Conservation (phyloP, 2,797 vertebrate genomes). For the Gallinago nigripennis region DNA sequence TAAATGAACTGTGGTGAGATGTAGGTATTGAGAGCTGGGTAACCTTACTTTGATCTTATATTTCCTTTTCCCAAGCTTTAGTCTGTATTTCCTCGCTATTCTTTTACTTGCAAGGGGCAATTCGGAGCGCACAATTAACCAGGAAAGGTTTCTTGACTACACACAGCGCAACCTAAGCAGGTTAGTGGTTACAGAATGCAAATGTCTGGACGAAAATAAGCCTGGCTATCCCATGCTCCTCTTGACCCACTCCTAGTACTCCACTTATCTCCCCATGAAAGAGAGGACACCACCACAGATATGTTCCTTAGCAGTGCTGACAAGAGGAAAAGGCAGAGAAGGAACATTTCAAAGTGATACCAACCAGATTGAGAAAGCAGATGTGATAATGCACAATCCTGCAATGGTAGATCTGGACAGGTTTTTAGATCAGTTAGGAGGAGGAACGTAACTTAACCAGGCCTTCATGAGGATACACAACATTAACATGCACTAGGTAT, state of each 20-base stretch:
- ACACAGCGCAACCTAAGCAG: neutral
- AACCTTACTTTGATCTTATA: neutral
- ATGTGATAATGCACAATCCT: neutral
- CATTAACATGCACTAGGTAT: neutral
- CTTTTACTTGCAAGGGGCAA: neutral
- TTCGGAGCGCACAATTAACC: neutral
- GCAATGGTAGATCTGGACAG: neutral
- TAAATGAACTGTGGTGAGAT: neutral
- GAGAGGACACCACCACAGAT: neutral
- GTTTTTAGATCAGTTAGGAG: neutral
- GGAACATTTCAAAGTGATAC: neutral
- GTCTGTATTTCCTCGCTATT: neutral
- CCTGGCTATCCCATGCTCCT: neutral
- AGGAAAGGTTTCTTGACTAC: neutral
- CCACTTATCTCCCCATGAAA: neutral
- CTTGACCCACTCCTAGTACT: neutral
- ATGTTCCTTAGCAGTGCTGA: neutral
- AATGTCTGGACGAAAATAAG: neutral
- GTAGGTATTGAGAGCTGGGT: neutral
- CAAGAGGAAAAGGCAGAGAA: neutral
- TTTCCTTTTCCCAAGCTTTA: neutral
- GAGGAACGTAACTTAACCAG: neutral
- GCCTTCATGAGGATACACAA: neutral
- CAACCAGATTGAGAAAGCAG: neutral
- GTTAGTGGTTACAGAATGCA: neutral